Conservation (phyloP, 2,113 vertebrate genomes). For the Callospermophilus lateralis region DNA sequence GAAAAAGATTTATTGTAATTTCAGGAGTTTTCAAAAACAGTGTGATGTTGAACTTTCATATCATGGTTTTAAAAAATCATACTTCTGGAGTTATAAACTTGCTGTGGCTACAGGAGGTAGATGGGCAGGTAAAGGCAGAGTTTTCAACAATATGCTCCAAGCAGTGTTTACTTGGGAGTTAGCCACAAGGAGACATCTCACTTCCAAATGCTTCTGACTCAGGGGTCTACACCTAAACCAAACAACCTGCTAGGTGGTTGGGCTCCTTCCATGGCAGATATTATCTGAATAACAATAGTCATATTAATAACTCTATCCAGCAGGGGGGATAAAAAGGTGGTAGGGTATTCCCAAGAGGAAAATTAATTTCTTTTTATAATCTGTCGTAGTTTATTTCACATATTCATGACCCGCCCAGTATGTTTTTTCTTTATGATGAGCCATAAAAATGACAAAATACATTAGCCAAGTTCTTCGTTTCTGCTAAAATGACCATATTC, state of each 20-base stretch:
- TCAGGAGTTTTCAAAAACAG: neutral
- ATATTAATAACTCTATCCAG: constrained; percentile 84
- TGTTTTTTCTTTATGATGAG: constrained; percentile 88
- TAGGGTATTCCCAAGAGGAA: constrained; percentile 87
- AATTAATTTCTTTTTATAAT: constrained; percentile 90
- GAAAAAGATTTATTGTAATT: neutral
- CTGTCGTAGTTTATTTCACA: constrained; percentile 89
- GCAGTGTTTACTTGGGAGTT: neutral
- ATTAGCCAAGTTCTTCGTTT: constrained; percentile 91
- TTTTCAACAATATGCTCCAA: constrained; percentile 26
- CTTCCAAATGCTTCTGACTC: constrained; percentile 10
- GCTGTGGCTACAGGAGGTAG: accelerated
- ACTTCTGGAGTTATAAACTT: neutral
- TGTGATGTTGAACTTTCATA: neutral
- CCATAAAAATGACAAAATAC: constrained; percentile 92
- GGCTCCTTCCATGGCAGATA: constrained; percentile 79
- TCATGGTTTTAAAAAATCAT: neutral
- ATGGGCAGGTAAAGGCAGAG: neutral
- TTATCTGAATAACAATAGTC: constrained; percentile 84
- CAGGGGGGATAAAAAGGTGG: constrained; percentile 73
- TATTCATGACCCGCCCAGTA: constrained; percentile 88
- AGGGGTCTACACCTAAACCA: neutral
- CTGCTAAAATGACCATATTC: constrained; percentile 92
- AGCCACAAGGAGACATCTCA: accelerated
- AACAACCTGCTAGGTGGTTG: constrained; percentile 37